Conservation (phyloP, 2,113 vertebrate genomes). For the Suncus etruscus region DNA sequence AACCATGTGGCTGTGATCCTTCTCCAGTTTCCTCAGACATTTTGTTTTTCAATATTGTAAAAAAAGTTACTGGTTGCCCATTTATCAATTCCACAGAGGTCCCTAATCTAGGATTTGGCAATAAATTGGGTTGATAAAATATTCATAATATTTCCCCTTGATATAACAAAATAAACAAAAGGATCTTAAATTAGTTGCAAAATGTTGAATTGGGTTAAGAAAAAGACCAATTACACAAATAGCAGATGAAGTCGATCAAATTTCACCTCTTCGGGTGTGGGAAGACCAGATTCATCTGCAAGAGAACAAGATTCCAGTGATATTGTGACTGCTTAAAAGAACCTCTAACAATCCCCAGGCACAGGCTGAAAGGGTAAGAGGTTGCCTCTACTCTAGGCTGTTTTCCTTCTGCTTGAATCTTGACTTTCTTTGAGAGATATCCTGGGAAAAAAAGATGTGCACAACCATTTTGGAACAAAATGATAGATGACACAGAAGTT, state of each 20-base stretch:
- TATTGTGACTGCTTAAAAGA: neutral
- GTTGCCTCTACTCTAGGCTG: neutral
- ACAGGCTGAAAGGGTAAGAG: neutral
- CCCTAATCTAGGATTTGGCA: neutral
- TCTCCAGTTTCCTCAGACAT: neutral
- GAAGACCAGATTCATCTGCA: neutral
- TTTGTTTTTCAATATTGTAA: slow-evolving; percentile 13
- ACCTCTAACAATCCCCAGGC: neutral
- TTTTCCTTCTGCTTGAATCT: neutral
- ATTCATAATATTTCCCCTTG: neutral
- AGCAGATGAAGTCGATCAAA: neutral
- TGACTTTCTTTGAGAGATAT: neutral
- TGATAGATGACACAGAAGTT: neutral
- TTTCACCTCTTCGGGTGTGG: rapidly evolving
- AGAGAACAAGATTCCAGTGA: neutral
- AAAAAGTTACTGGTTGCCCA: neutral
- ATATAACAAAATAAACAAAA: slow-evolving; percentile 38
- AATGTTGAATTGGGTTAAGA: slow-evolving; percentile 17
- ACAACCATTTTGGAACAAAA: neutral
- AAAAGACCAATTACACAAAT: slow-evolving; percentile 3
- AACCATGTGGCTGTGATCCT: neutral
- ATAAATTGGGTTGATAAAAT: neutral
- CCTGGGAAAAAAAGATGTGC: neutral
- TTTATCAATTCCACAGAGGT: slow-evolving; percentile 12
- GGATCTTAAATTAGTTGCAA: neutral